Base-by-base conservation (phyloP, 2,888 invertebrate genomes). In the Ethmia dodecea region DNA sequence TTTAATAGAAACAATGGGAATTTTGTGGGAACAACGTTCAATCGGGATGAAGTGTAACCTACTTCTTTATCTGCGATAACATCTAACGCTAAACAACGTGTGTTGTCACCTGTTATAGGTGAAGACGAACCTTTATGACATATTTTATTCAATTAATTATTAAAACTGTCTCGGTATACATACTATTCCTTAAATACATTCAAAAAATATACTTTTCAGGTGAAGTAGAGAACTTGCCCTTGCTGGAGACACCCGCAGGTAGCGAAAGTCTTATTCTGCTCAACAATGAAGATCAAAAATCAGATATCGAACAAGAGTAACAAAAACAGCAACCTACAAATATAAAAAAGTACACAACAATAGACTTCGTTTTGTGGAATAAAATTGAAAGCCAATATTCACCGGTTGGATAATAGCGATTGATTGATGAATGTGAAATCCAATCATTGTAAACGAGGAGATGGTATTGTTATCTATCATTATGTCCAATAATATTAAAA, bases 221-320 rank as follows among this genome's bases (percentile, higher is more conserved):
- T 48, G 86, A 86, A 43, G 78, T 78, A 26, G 86, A 86, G 45
- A 86, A 81, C 37, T 58, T 86, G 37, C 71, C 78, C 2, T 49
- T 84, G 10, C 63, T 83, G 10, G 81, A 81, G 13, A 68, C 79
- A 1, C 72, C 78, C 0, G 62, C 77, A 5, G 64, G 47, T 3
- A 83, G 84, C 33, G 81, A 74, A 49, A 84, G 83, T 49, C 60
- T 72, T 33, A 81, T 84, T 32, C 53, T 81, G 10, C 72, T 84
- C 12, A 55, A 71, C 28, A 52, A 36, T 9, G 34, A 63, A 18
- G 77, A 77, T 13, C 66, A 72, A 25, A 47, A 43, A 45, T 53
- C 47, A 30, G 50, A 31, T 32, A 34, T 18, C 6, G 10, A 16
- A 15, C 13, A 20, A 13, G 31, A 28, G 12, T 31, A 5, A 13